phyloP scores from a whole-genome alignment of 2,888 invertebrate genomes.

The Idaea straminata region DNA sequence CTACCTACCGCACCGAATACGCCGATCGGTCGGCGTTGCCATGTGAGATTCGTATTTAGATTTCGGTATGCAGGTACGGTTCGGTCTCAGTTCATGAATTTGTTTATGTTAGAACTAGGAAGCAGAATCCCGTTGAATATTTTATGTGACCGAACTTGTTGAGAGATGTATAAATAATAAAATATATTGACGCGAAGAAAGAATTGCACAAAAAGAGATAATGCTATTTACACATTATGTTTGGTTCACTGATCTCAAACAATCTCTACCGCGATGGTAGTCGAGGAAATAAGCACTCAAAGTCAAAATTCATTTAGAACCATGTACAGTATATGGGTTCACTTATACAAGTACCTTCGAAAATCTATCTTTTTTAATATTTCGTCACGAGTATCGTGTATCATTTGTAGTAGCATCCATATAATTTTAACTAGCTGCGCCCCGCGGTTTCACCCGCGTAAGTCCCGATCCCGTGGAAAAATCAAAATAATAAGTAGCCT shows the following conservation, averaged over 20 bases:
- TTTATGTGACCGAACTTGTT: slow-evolving; percentile 17
- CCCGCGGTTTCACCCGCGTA: too few species aligned
- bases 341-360: too few species aligned
- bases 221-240: not conserved
- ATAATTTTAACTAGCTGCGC: too few species aligned
- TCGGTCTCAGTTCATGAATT: slow-evolving; percentile 25
- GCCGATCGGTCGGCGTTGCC: slow-evolving; percentile 42
- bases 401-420: too few species aligned
- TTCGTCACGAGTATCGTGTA: too few species aligned
- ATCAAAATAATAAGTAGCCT: too few species aligned
- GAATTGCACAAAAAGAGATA: not conserved
- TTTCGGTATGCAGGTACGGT: slow-evolving; percentile 28
- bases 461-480: too few species aligned
- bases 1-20: slow-evolving; percentile 16
- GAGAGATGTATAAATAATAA: slow-evolving; percentile 13
- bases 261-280: too few species aligned
- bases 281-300: too few species aligned
- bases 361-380: too few species aligned
- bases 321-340: too few species aligned
- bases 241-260: not conserved
- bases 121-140: slow-evolving; percentile 23
- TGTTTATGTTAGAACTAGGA: slow-evolving; percentile 27
- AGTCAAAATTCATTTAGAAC: too few species aligned
- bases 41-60: slow-evolving; percentile 39
- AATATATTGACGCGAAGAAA: not conserved